Percentiles rank a stretch among this genome's conserved stretches.
These are phyloP conservation scores for Cuniculus paca DNA, from an alignment of 2,797 vertebrate genomes.

Conservation along the genomic window DNA sequence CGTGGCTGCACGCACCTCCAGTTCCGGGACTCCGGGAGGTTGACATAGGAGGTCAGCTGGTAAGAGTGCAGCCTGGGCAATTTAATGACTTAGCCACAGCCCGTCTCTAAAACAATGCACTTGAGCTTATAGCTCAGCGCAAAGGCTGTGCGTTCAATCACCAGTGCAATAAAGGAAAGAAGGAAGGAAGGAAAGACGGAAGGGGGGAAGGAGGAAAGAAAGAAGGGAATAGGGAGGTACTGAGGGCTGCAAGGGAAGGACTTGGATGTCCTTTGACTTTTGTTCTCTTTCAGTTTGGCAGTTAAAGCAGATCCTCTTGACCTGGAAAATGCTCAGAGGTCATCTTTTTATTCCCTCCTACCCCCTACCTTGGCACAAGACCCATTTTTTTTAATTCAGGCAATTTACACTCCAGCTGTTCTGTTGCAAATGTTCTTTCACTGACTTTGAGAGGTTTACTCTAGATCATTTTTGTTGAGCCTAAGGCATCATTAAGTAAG, in stretches of 20 bases:
- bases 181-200: not conserved
- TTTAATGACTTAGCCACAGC: not conserved
- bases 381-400: not conserved
- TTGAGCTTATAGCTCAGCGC: no score
- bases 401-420: not conserved
- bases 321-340: not conserved
- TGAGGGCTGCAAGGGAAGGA: not conserved
- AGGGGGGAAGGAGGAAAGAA: not conserved
- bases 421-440: not conserved
- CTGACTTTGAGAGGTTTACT: not conserved
- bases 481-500: not conserved
- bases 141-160: not conserved
- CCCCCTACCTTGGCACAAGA: not conserved
- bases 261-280: not conserved
- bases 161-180: not conserved
- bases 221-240: not conserved
- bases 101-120: not conserved
- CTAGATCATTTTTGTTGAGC: not conserved
- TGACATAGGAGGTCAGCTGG: not conserved
- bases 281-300: not conserved
- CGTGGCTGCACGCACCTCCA: not conserved
- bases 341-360: no score
- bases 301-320: not conserved
- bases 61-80: not conserved
- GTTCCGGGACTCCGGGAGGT: not conserved